phyloP scores from a whole-genome alignment of 2,797 vertebrate species.

The Arrhamphus sclerolepis region DNA sequence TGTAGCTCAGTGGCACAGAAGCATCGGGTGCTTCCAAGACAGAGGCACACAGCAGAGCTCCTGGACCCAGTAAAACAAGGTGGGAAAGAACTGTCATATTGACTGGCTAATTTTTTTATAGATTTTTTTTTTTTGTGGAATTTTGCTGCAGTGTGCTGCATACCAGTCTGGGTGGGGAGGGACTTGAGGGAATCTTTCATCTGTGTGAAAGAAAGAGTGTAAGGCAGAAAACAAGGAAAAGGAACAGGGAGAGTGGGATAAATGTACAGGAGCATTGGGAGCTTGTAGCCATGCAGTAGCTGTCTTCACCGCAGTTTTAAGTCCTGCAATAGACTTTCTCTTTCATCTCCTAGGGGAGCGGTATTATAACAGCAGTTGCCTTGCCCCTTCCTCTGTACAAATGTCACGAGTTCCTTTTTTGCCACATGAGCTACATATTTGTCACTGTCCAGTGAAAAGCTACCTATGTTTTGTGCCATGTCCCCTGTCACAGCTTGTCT shows the following conservation, averaged over 20 bases:
- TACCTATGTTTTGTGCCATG: slow-evolving; percentile 25
- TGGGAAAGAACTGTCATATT: slow-evolving; percentile 58
- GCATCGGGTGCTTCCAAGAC: slow-evolving; percentile 48
- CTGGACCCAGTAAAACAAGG: slow-evolving; percentile 58
- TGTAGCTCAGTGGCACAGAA: slow-evolving; percentile 61
- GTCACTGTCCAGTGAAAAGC: slow-evolving; percentile 43
- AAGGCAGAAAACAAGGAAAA: slow-evolving; percentile 22
- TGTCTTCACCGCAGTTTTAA: slow-evolving; percentile 47
- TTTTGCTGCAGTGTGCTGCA: slow-evolving; percentile 80
- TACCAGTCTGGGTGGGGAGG: slow-evolving; percentile 68
- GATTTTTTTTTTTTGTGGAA: slow-evolving; percentile 38
- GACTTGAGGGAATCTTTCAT: slow-evolving; percentile 65
- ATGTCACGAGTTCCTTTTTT: slow-evolving; percentile 53
- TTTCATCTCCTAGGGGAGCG: slow-evolving; percentile 38
- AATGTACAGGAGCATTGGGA: slow-evolving; percentile 40
- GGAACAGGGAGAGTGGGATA: slow-evolving; percentile 36
- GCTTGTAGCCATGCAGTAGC: slow-evolving; percentile 43
- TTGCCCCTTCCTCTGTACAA: slow-evolving; percentile 41
- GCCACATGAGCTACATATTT: slow-evolving; percentile 61
- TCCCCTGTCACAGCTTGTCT: slow-evolving; percentile 27
- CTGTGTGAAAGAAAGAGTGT: slow-evolving; percentile 43
- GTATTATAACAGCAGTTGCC: slow-evolving; percentile 53
- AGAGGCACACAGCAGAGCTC: slow-evolving; percentile 42
- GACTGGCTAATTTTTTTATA: slow-evolving; percentile 16
- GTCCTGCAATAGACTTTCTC: slow-evolving; percentile 61